Conservation (phyloP, 2,888 invertebrate genomes). For the Candidula unifasciata region DNA sequence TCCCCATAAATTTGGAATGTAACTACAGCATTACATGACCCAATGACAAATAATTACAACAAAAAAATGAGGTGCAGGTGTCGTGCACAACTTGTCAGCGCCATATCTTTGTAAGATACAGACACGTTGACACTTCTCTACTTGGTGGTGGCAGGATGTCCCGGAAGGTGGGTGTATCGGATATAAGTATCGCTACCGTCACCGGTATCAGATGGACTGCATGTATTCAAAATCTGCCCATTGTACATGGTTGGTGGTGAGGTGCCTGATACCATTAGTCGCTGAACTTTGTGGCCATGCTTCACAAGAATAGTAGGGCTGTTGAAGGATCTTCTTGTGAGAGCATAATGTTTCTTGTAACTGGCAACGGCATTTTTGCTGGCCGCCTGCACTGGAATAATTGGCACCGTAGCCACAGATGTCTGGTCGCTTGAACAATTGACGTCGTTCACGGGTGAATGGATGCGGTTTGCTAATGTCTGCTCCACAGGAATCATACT, state of each 20-base stretch:
- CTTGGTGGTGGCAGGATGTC: slow-evolving; percentile 46
- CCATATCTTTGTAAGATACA: slow-evolving; percentile 20
- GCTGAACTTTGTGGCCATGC: slow-evolving; percentile 73
- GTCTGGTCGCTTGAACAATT: slow-evolving; percentile 57
- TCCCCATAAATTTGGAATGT: slow-evolving; percentile 21
- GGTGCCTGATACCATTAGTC: slow-evolving; percentile 70
- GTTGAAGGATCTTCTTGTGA: slow-evolving; percentile 67
- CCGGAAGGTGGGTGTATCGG: slow-evolving; percentile 52
- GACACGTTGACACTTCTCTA: slow-evolving; percentile 26
- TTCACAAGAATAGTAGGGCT: slow-evolving; percentile 71
- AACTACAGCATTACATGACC: slow-evolving; percentile 50
- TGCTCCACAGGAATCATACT: slow-evolving; percentile 71
- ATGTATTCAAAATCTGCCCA: slow-evolving; percentile 55
- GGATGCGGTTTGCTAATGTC: slow-evolving; percentile 62
- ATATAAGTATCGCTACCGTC: slow-evolving; percentile 56
- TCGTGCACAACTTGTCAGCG: neutral
- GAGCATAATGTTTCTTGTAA: slow-evolving; percentile 60
- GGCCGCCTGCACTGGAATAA: slow-evolving; percentile 59
- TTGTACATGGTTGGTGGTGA: slow-evolving; percentile 58
- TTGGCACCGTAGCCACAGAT: slow-evolving; percentile 58
- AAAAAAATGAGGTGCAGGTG: slow-evolving; percentile 40
- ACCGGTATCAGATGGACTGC: slow-evolving; percentile 54
- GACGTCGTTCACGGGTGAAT: slow-evolving; percentile 58
- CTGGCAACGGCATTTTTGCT: slow-evolving; percentile 62
- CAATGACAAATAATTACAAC: neutral